Evolutionary conservation across 2,113 vertebrate genomes (phyloP).

Genomic region (Xiphias gladius): DNA sequence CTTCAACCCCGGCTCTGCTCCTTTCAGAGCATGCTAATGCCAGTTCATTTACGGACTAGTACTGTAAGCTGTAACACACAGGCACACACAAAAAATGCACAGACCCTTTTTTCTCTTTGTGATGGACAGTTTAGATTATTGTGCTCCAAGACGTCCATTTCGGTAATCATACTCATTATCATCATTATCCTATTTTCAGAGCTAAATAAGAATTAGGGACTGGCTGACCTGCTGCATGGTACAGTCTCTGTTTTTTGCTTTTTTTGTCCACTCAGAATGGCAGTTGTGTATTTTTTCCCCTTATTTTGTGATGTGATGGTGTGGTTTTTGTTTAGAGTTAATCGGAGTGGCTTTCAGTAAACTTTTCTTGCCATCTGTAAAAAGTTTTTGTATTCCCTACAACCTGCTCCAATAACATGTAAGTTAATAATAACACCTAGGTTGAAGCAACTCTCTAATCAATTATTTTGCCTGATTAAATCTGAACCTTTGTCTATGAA

Average conservation of each 20-base stretch:
- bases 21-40: constrained; percentile 85
- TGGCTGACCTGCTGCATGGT: constrained; percentile 40
- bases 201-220: constrained; percentile 65
- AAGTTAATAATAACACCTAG: not conserved
- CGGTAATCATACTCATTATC: constrained; percentile 78
- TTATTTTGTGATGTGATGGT: not conserved
- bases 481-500: not conserved
- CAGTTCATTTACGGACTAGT: constrained; percentile 77
- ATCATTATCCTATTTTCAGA: constrained; percentile 74
- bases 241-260: constrained; percentile 33
- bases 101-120: constrained; percentile 58
- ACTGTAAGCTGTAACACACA: constrained; percentile 78
- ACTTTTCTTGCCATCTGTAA: constrained; percentile 26
- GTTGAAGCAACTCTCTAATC: not conserved
- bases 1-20: constrained; percentile 74
- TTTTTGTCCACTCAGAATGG: constrained; percentile 39
- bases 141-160: constrained; percentile 70
- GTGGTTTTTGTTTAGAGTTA: not conserved
- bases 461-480: not conserved
- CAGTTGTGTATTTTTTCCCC: constrained; percentile 16
- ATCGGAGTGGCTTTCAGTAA: constrained; percentile 8
- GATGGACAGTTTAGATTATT: constrained; percentile 78
- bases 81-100: constrained; percentile 57
- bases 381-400: not conserved
- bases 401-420: not conserved